These are phyloP conservation scores for Hoplostethus mediterraneus DNA, from an alignment of 2,797 vertebrate genomes.

Conservation along the genomic window DNA sequence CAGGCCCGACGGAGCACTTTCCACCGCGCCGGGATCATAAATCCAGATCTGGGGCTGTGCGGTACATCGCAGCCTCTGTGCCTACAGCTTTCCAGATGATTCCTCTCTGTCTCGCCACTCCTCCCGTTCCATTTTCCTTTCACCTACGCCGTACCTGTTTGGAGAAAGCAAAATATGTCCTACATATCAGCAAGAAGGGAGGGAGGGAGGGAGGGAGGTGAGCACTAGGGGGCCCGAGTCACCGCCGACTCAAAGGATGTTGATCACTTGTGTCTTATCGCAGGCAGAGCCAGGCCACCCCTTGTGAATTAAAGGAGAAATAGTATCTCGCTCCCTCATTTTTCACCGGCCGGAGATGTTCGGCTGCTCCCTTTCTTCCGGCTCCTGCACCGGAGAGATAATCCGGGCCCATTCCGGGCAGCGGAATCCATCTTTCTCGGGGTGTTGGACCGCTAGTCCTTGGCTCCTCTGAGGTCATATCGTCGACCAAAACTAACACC, in stretches of 20 bases:
- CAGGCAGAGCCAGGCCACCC: slow-evolving; percentile 82
- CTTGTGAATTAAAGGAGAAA: slow-evolving; percentile 88
- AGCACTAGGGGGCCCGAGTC: slow-evolving; percentile 58
- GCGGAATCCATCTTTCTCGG: slow-evolving; percentile 84
- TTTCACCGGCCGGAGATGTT: slow-evolving; percentile 83
- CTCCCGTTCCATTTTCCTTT: slow-evolving; percentile 46
- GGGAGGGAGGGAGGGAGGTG: slow-evolving; percentile 39
- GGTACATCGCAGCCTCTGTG: slow-evolving; percentile 48
- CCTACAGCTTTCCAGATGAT: slow-evolving; percentile 44
- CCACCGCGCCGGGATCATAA: slow-evolving; percentile 69
- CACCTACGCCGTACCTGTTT: slow-evolving; percentile 64
- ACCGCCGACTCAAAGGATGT: slow-evolving; percentile 80
- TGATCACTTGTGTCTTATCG: slow-evolving; percentile 88
- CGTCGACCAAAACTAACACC: slow-evolving; percentile 54
- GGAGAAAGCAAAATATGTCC: slow-evolving; percentile 59
- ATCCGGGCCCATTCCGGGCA: slow-evolving; percentile 79
- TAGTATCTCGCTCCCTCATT: slow-evolving; percentile 85
- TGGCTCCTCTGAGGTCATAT: slow-evolving; percentile 82
- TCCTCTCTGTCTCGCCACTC: slow-evolving; percentile 43
- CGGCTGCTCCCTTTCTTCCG: slow-evolving; percentile 77
- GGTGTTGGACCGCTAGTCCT: slow-evolving; percentile 82
- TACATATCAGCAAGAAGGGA: slow-evolving; percentile 63
- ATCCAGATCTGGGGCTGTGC: slow-evolving; percentile 68
- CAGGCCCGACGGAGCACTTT: slow-evolving; percentile 50
- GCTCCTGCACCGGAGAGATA: slow-evolving; percentile 86